Base-by-base conservation (phyloP, 2,888 invertebrate species). In the Polylopha cassiicola region DNA sequence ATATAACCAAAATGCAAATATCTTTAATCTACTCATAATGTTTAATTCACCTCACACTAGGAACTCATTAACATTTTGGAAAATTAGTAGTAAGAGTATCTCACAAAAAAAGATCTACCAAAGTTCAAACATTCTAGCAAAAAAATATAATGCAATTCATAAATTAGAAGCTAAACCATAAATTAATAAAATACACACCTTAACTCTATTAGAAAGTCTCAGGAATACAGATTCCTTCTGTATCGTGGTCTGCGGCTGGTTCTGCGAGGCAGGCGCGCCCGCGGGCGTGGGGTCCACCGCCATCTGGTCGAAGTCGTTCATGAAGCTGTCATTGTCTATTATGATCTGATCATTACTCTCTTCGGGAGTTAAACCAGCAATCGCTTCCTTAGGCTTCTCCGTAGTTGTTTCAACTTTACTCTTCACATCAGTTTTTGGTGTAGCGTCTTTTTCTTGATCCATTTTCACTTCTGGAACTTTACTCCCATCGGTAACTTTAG, bases 171-270 rank as follows among this genome's bases (percentile, higher is more conserved):
- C n/a, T n/a, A n/a, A n/a, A n/a, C n/a, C n/a, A n/a, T n/a, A n/a
- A n/a, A n/a, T n/a, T n/a, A 29, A 15, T n/a, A 27, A 6, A 22
- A 43, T 49, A 61, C 79, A 67, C 64, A 94, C 94, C 90, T 97
- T 97, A 39, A 99, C 96, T 64, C 98, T 90, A 75, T 99, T 99
- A 43, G 95, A 96, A 42, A 99, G 88, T 51, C 98, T 88, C 65
- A 99, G 89, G 71, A 99, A 97, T n/a, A 98, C 95, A 4, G 97
- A 96, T 74, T 98, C 98, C 58, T 97, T 96, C 63, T 94, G 94
- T 42, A 86, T 68, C 10, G 74, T 72, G 15, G 65, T 58, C 48
- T 73, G 78, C 6, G 63, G 72, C 48, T 69, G 79, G 41, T 76
- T 76, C 8, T 55, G 65, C 15, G 63, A 43, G 1, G 62, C 47